Percentiles rank a stretch among this genome's conserved stretches.
phyloP scores from a whole-genome alignment of 2,113 vertebrate species.

The Crotalus viridis region DNA sequence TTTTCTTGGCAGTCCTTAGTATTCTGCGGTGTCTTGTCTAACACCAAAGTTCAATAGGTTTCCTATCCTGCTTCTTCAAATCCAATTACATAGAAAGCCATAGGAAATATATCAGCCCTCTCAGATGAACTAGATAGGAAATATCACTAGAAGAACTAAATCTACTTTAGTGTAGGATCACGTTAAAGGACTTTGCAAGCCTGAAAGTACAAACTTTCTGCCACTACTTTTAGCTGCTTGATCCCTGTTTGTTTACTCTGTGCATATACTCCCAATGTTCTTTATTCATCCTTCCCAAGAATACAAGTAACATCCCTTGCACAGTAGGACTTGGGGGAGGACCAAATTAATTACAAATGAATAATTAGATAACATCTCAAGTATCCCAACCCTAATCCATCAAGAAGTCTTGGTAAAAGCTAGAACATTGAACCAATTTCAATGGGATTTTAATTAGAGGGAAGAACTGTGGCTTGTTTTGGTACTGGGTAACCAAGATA shows the following conservation, averaged over 20 bases:
- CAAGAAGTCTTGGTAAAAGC: neutral
- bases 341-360: neutral
- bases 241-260: neutral
- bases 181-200: no score
- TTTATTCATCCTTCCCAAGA: neutral
- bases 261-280: neutral
- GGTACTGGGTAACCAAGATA: neutral
- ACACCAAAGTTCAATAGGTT: neutral
- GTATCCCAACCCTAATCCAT: neutral
- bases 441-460: neutral
- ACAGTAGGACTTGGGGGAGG: neutral
- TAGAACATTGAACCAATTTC: neutral
- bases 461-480: neutral
- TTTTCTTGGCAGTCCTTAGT: neutral
- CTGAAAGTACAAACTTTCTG: no score
- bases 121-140: neutral
- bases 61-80: neutral
- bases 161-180: no score
- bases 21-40: neutral
- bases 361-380: neutral
- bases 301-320: neutral
- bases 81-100: neutral
- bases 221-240: neutral
- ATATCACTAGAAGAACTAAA: neutral
- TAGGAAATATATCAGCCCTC: neutral